Base-by-base conservation (phyloP, 2,797 vertebrate species). In the Lacerta bilineata region DNA sequence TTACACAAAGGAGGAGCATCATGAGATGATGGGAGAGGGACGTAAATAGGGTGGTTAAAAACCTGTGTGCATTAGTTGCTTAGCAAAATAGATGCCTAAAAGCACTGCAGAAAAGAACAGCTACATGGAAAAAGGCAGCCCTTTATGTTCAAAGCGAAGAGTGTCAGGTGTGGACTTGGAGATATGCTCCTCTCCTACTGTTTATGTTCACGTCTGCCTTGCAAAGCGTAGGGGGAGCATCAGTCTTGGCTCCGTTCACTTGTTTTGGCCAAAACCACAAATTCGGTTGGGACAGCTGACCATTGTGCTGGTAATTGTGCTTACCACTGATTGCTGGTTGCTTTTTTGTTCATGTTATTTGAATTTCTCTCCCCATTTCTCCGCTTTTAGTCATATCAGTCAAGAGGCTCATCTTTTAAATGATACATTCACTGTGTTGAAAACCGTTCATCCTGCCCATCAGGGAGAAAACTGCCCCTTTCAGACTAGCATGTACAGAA, bases 1-100 rank as follows among this genome's bases (percentile, higher is more conserved):
- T 59, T n/a, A 61, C 2, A 59, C n/a, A 64, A 64, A 41, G 18
- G 13, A n/a, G 41, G 2, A 64, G 59, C 15, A 11, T 33, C 3
- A n/a, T 43, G 72, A 76, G 91, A 91, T 88, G 66, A 90, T 92
- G 41, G 82, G 90, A 90, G 76, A 64, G 83, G 89, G 39, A 82
- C 84, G 20, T 87, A 83, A 80, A 83, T 89, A 86, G 84, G 59
- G 59, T 89, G 75, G 86, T 91, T 88, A 91, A 93, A 91, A 91
- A 90, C 84, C 91, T 91, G 61, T 90, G 29, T 69, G 50, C 87
- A 41, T 84, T 93, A 91, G 93, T 94, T 95, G 90, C 91, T 93
- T 94, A 92, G 93, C 94, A 93, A 94, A 93, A 93, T 43, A 91
- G 69, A 87, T 89, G 84, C 91, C 90, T 93, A 94, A 94, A 85